Evolutionary conservation across 1,140 invertebrate species (phyloP).

Genomic region (Penaeus indicus): DNA sequence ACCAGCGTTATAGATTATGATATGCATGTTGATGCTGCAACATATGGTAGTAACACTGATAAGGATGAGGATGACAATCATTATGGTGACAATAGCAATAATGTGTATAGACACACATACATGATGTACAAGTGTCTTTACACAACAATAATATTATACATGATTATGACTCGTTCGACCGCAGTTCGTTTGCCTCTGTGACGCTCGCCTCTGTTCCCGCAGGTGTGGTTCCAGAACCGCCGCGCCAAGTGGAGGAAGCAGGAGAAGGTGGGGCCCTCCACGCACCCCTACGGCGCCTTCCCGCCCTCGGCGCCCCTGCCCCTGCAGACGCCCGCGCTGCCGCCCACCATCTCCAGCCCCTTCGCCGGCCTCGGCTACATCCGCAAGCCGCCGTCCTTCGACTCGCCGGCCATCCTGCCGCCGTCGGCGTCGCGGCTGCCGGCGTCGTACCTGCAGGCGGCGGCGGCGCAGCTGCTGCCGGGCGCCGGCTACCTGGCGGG

Average conservation of each 20-base stretch:
- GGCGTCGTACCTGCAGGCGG: constrained; percentile 59
- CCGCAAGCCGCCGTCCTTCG: constrained; percentile 34
- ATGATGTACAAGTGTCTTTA: too few relatives aligned
- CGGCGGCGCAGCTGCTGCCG: constrained; percentile 60
- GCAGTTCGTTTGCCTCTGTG: too few relatives aligned
- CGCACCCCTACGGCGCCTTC: constrained; percentile 66
- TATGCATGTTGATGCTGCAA: too few relatives aligned
- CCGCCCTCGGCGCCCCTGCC: constrained; percentile 62
- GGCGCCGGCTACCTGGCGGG: constrained; percentile 63
- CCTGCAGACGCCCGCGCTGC: constrained; percentile 62
- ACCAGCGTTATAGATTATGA: too few relatives aligned
- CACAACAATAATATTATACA: too few relatives aligned
- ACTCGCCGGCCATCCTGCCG: constrained; percentile 51
- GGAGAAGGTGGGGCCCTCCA: constrained; percentile 80
- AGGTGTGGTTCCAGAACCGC: constrained; percentile 97
- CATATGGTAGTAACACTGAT: too few relatives aligned
- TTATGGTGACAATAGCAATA: too few relatives aligned
- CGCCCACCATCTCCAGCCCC: constrained; percentile 60
- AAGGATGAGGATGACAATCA: too few relatives aligned
- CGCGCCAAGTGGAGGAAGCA: constrained; percentile 94
- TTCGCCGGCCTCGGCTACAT: constrained; percentile 49
- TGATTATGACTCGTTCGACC: too few relatives aligned
- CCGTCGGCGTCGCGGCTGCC: constrained; percentile 59
- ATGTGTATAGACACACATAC: too few relatives aligned
- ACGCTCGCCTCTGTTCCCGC: constrained; percentile 69